phyloP scores from a whole-genome alignment of 2,888 invertebrate genomes.

The Hoplodrina ambigua region DNA sequence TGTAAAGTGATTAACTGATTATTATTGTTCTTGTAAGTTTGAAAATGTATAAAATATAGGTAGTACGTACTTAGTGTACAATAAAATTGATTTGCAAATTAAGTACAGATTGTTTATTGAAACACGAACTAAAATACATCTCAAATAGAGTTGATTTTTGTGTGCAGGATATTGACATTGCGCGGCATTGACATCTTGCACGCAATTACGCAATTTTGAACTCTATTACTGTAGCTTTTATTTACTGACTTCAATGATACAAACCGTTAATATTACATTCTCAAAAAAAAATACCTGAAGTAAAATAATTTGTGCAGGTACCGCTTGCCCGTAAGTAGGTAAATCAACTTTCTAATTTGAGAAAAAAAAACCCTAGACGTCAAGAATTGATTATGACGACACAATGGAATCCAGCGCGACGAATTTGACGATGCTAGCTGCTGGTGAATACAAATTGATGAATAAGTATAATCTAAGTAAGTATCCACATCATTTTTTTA shows the following conservation, averaged over 20 bases:
- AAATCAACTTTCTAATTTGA: slow-evolving; percentile 36
- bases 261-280: slow-evolving; percentile 6
- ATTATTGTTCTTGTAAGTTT: slow-evolving; percentile 5
- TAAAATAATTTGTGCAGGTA: slow-evolving; percentile 4
- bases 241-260: not conserved
- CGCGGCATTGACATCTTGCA: no score
- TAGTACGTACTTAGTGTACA: not conserved
- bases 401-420: slow-evolving; percentile 1
- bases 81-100: slow-evolving; percentile 6
- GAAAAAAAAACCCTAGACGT: slow-evolving; percentile 5
- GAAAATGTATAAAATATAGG: no score
- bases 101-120: not conserved
- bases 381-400: slow-evolving; percentile 7
- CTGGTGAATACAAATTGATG: no score
- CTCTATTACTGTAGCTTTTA: not conserved
- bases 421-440: not conserved
- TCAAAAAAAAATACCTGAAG: slow-evolving; percentile 29
- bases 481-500: no score
- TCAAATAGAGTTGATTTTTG: no score
- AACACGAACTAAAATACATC: not conserved
- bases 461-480: no score
- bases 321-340: slow-evolving; percentile 4
- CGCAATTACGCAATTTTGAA: no score
- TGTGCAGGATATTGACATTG: no score
- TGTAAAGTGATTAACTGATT: slow-evolving; percentile 3